Evolutionary conservation across 2,797 vertebrate genomes (phyloP).

Genomic region (Leuciscus waleckii): DNA sequence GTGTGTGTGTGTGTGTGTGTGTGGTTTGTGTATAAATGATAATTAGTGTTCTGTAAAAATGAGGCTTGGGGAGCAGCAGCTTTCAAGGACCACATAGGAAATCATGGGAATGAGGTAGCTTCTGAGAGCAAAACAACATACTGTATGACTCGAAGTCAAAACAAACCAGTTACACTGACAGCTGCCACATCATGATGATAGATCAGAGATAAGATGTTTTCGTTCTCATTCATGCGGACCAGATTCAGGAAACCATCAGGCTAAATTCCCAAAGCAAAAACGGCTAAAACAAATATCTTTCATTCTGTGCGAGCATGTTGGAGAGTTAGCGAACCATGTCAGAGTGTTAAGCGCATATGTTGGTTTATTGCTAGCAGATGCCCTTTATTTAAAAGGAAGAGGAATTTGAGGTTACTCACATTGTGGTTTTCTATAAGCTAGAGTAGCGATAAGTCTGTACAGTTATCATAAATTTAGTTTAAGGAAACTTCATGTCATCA

Average conservation of each 20-base stretch:
- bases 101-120: neutral
- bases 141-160: neutral
- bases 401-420: neutral
- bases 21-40: conserved; percentile 16
- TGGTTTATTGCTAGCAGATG: conserved; percentile 38
- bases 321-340: conserved; percentile 24
- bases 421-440: neutral
- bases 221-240: neutral
- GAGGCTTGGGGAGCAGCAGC: neutral
- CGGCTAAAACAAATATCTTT: conserved; percentile 22
- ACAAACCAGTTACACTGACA: conserved; percentile 19
- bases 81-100: conserved; percentile 6
- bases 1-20: conserved; percentile 32
- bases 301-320: neutral
- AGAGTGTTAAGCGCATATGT: conserved; percentile 19
- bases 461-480: neutral
- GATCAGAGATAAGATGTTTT: conserved; percentile 13
- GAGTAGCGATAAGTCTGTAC: neutral
- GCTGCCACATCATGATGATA: neutral
- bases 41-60: conserved; percentile 29
- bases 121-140: conserved; percentile 22
- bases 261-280: conserved; percentile 21
- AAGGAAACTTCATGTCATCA: neutral
- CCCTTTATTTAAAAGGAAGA: conserved; percentile 23
- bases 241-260: conserved; percentile 14